Evolutionary conservation across 2,113 vertebrate genomes (phyloP).

Genomic region (Fulica atra): DNA sequence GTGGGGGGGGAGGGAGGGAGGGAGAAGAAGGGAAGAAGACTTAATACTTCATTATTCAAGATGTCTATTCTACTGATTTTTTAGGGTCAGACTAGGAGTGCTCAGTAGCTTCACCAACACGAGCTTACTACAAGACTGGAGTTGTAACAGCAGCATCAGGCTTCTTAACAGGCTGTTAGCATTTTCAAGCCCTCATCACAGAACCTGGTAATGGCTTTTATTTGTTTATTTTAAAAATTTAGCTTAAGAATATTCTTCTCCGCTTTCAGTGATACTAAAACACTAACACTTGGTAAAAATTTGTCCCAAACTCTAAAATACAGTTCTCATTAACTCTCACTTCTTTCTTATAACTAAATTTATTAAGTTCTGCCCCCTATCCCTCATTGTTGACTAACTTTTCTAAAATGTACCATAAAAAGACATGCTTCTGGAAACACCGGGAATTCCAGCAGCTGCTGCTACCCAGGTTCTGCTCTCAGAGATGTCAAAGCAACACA

Average conservation of each 20-base stretch:
- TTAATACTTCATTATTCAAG: not conserved
- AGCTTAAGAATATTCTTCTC: not conserved
- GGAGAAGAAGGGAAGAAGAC: not conserved
- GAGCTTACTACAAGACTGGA: not conserved
- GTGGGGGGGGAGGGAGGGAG: rapidly evolving
- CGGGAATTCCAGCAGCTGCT: not conserved
- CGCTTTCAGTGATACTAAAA: not conserved
- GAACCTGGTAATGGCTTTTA: not conserved
- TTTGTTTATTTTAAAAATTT: not conserved
- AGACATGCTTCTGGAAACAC: not conserved
- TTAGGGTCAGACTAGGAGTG: not conserved
- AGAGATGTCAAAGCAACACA: not conserved
- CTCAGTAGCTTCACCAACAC: not conserved
- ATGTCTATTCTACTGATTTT: not conserved
- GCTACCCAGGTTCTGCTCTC: not conserved
- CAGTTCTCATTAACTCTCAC: not conserved
- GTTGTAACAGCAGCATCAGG: not conserved
- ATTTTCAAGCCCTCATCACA: not conserved
- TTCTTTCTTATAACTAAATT: not conserved
- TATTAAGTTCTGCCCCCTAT: not conserved
- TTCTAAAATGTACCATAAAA: not conserved
- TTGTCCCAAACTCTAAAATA: not conserved
- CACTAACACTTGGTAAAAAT: not conserved
- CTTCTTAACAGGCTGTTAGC: not conserved
- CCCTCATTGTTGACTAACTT: not conserved